Conservation (phyloP, 2,888 invertebrate species). For the Lamellibrachia satsuma region DNA sequence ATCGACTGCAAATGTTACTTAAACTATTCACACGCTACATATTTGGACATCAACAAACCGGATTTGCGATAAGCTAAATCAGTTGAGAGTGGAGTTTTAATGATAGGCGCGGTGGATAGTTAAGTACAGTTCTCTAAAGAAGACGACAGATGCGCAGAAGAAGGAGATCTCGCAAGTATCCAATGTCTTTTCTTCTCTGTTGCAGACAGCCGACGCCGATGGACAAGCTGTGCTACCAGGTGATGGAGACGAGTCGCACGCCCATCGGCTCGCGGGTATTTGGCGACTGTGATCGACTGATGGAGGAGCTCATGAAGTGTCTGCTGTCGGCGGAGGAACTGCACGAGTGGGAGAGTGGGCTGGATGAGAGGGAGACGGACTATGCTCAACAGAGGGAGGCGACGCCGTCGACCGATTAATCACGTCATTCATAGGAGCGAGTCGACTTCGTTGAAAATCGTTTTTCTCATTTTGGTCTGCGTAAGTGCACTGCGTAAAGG, state of each 20-base stretch:
- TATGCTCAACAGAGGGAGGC: conserved; percentile 33
- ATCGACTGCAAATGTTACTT: no score
- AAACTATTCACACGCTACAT: no score
- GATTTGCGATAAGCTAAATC: no score
- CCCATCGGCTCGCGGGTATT: conserved; percentile 47
- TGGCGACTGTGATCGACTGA: conserved; percentile 52
- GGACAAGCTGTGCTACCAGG: conserved; percentile 39
- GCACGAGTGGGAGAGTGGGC: conserved; percentile 45
- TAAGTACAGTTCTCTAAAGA: no score
- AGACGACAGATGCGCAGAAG: no score
- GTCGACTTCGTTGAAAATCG: neutral
- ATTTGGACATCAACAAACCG: no score
- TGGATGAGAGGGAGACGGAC: conserved; percentile 30
- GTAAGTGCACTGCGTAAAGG: no score
- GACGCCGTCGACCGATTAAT: neutral
- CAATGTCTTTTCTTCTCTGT: neutral
- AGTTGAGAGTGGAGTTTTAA: no score
- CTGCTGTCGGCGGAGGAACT: conserved; percentile 43
- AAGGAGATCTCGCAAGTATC: neutral
- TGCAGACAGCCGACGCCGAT: conserved; percentile 42
- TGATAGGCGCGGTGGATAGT: no score
- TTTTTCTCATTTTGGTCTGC: neutral
- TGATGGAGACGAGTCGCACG: conserved; percentile 26
- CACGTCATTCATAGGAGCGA: neutral
- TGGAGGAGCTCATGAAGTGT: conserved; percentile 45